Percentiles rank a stretch among this genome's conserved stretches.
Evolutionary conservation across 2,888 invertebrate genomes (phyloP).

Genomic region (Saturnia pavonia): DNA sequence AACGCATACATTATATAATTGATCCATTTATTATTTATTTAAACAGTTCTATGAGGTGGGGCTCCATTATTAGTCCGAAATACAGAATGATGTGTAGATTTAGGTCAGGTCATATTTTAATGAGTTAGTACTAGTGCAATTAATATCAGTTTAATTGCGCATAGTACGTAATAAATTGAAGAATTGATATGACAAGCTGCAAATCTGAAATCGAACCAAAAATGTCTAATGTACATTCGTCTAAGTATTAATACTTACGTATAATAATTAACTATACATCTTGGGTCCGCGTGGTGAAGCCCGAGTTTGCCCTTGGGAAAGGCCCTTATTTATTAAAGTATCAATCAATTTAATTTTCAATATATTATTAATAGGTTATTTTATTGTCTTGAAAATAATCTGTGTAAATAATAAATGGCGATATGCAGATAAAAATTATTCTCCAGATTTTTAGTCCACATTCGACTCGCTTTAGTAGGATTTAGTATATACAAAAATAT

Average conservation of each 20-base stretch:
- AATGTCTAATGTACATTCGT: not conserved
- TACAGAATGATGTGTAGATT: not conserved
- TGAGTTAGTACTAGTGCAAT: not conserved
- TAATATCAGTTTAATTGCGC: conserved; percentile 35
- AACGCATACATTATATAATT: no score
- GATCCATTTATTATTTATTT: no score
- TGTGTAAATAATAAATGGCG: no score
- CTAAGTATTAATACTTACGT: not conserved
- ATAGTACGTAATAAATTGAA: conserved; percentile 65
- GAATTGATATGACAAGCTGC: conserved; percentile 66
- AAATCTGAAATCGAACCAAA: conserved; percentile 58
- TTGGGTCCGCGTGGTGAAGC: not conserved
- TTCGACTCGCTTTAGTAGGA: not conserved
- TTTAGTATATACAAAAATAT: not conserved
- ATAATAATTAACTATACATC: not conserved
- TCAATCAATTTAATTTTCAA: no score
- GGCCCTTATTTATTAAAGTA: no score
- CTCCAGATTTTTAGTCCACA: not conserved
- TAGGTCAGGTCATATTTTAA: not conserved
- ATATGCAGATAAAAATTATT: not conserved
- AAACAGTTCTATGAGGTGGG: no score
- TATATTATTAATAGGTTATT: not conserved
- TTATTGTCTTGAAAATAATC: no score
- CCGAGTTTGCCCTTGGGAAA: not conserved
- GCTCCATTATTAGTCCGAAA: no score